Conservation (phyloP, 2,797 vertebrate species). For the Phrynocephalus guinanensis region DNA sequence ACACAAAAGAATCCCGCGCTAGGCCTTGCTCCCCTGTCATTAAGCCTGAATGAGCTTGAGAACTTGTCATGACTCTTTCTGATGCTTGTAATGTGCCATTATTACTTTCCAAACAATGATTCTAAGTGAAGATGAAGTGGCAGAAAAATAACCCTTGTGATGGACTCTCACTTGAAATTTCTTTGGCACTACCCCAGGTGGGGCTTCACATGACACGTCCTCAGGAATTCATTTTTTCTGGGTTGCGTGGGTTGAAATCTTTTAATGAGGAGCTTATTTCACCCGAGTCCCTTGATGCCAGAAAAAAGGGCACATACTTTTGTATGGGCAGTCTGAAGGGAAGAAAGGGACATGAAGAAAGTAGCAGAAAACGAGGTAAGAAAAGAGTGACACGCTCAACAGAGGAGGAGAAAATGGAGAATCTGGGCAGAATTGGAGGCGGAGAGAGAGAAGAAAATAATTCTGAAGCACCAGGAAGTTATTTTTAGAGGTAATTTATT, state of each 20-base stretch:
- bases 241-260: too few relatives aligned
- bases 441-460: not conserved
- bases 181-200: not conserved
- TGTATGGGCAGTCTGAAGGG: too few relatives aligned
- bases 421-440: not conserved
- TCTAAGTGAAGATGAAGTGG: not conserved
- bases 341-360: not conserved
- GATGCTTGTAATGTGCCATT: not conserved
- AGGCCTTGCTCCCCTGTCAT: conserved; percentile 29
- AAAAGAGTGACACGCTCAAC: not conserved
- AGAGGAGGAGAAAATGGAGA: not conserved
- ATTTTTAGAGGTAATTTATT: too few relatives aligned
- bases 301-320: too few relatives aligned
- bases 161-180: not conserved
- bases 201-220: not conserved
- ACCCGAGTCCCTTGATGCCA: too few relatives aligned
- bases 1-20: conserved; percentile 10
- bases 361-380: not conserved
- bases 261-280: too few relatives aligned
- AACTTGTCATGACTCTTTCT: conserved; percentile 16
- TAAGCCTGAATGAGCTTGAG: not conserved
- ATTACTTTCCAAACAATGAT: conserved; percentile 13
- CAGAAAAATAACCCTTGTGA: not conserved
- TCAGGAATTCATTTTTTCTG: too few relatives aligned
- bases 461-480: not conserved